Conservation (phyloP, 1,140 invertebrate species). For the Camponotus floridanus region DNA sequence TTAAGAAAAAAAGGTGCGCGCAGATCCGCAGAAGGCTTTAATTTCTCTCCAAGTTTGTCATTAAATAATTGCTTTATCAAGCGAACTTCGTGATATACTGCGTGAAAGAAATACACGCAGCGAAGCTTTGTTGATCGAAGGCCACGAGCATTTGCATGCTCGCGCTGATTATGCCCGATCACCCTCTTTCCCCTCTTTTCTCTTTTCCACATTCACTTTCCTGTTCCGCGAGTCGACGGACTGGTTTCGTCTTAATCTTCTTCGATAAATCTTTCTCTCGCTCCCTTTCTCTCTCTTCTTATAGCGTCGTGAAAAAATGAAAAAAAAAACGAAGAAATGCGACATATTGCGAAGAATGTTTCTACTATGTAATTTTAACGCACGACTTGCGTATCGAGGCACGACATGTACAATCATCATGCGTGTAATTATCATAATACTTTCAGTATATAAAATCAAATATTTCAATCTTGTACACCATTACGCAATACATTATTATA, state of each 20-base stretch:
- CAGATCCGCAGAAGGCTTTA: neutral
- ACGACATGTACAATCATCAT: constrained; percentile 21
- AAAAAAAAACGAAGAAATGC: constrained; percentile 36
- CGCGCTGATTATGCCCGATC: constrained; percentile 57
- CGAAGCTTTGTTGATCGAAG: neutral
- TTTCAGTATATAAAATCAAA: neutral
- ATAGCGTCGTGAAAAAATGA: constrained; percentile 37
- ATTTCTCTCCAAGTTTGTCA: neutral
- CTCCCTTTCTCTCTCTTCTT: neutral
- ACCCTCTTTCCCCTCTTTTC: constrained; percentile 8
- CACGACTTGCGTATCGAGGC: constrained; percentile 21
- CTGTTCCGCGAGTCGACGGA: constrained; percentile 64
- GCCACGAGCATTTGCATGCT: constrained; percentile 52
- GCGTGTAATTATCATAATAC: constrained; percentile 11
- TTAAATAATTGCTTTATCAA: constrained; percentile 39
- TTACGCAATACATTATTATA: neutral
- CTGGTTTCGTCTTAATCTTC: constrained; percentile 79
- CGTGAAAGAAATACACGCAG: neutral
- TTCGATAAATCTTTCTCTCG: constrained; percentile 73
- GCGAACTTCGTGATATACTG: neutral
- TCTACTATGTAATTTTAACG: constrained; percentile 52
- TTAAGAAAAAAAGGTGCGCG: neutral
- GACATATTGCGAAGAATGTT: constrained; percentile 41
- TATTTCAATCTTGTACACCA: neutral
- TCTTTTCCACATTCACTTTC: constrained; percentile 45